Percentiles rank a stretch among this genome's conserved stretches.
Evolutionary conservation across 2,797 vertebrate genomes (phyloP).

Genomic region (Xerus rutilus): DNA sequence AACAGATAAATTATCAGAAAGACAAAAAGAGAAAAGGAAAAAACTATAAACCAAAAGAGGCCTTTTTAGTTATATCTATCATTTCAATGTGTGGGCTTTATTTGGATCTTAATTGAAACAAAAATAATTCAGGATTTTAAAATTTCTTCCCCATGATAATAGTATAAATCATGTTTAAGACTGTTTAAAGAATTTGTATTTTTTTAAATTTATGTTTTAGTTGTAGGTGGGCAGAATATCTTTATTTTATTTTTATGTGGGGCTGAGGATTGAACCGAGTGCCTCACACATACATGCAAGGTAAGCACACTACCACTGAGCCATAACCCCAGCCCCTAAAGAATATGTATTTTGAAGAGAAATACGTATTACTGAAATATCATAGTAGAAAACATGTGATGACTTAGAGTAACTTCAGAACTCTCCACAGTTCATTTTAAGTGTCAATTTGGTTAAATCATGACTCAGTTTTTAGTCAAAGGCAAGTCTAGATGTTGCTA

Average conservation of each 20-base stretch:
- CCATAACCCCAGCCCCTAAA: too few relatives aligned
- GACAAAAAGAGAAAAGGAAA: background rate
- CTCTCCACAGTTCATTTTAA: background rate
- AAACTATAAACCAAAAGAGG: background rate
- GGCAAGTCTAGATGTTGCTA: background rate
- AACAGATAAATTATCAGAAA: background rate
- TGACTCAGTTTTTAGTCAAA: background rate
- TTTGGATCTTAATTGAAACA: slow-evolving; percentile 19
- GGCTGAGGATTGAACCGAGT: too few relatives aligned
- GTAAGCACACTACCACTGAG: too few relatives aligned
- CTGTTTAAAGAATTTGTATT: background rate
- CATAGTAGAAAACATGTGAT: slow-evolving; percentile 7
- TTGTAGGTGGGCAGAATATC: too few relatives aligned
- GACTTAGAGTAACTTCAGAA: background rate
- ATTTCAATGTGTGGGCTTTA: slow-evolving; percentile 19
- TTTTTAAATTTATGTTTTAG: too few relatives aligned
- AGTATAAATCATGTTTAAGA: background rate
- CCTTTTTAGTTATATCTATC: background rate
- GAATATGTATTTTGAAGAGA: background rate
- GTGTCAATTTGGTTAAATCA: background rate
- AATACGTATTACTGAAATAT: background rate
- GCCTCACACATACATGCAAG: too few relatives aligned
- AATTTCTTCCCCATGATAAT: background rate
- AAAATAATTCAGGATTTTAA: background rate
- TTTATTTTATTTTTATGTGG: too few relatives aligned